Evolutionary conservation across 1,140 invertebrate genomes (phyloP).

Genomic region (Bombus confusus): DNA sequence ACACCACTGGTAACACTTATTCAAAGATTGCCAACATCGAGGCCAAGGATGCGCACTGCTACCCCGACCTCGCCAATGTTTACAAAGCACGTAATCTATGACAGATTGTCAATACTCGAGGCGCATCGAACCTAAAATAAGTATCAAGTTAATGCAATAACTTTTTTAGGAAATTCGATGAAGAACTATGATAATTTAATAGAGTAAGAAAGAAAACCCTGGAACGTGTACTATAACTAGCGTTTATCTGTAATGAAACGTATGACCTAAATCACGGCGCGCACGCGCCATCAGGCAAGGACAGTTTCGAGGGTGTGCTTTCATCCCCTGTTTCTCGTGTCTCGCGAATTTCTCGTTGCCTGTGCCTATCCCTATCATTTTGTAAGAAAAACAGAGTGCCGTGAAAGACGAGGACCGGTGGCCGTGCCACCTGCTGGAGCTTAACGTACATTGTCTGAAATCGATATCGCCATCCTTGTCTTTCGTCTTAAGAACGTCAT

Average conservation of each 20-base stretch:
- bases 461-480: slow-evolving; percentile 59
- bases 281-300: slow-evolving; percentile 58
- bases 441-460: slow-evolving; percentile 44
- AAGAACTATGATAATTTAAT: not conserved
- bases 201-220: not conserved
- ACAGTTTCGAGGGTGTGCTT: slow-evolving; percentile 69
- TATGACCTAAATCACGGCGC: slow-evolving; percentile 71
- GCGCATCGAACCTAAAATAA: not conserved
- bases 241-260: slow-evolving; percentile 24
- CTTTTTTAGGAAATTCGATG: not conserved
- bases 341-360: slow-evolving; percentile 27
- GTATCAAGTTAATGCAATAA: no score
- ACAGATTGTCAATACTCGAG: not conserved
- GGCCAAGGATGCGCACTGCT: slow-evolving; percentile 46
- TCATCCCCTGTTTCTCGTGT: slow-evolving; percentile 59
- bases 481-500: slow-evolving; percentile 7
- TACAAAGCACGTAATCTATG: not conserved
- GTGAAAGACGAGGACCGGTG: slow-evolving; percentile 53
- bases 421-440: slow-evolving; percentile 61
- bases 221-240: not conserved
- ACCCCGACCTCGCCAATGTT: slow-evolving; percentile 44
- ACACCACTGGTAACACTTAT: slow-evolving; percentile 25
- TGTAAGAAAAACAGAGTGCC: slow-evolving; percentile 21
- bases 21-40: slow-evolving; percentile 46
- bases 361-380: not conserved